Percentiles rank a stretch among this genome's conserved stretches.
Evolutionary conservation across 2,113 vertebrate genomes (phyloP).

Genomic region (Gracilinanus agilis): DNA sequence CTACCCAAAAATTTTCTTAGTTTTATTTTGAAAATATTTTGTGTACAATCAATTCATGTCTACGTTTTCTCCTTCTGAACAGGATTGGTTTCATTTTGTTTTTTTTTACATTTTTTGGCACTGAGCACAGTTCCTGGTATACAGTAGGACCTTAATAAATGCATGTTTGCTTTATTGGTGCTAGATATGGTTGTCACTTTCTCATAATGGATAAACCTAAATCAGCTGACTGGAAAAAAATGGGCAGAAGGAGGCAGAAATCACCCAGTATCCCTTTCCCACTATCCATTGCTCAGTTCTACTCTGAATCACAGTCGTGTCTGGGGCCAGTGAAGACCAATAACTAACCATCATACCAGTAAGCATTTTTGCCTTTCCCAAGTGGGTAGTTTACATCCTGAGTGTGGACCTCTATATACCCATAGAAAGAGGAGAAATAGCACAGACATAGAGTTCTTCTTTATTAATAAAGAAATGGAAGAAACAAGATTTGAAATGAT

Average conservation of each 20-base stretch:
- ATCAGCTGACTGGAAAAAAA: neutral
- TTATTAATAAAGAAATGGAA: neutral
- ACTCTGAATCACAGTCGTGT: neutral
- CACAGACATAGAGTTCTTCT: neutral
- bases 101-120: neutral
- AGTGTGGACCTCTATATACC: neutral
- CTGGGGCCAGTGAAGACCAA: neutral
- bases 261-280: neutral
- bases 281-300: neutral
- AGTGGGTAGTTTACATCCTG: neutral
- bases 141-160: neutral
- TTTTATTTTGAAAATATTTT: neutral
- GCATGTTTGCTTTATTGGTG: neutral
- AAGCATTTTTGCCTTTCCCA: neutral
- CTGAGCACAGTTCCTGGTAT: neutral
- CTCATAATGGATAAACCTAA: neutral
- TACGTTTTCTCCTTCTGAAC: neutral
- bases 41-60: neutral
- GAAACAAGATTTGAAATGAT: neutral
- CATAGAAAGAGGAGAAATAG: neutral
- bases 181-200: neutral
- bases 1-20: neutral
- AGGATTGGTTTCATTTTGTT: too few relatives aligned
- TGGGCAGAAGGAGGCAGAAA: neutral
- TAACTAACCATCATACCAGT: neutral